These are phyloP conservation scores for Liolophura sinensis DNA, from an alignment of 1,140 invertebrate genomes.

Conservation along the genomic window DNA sequence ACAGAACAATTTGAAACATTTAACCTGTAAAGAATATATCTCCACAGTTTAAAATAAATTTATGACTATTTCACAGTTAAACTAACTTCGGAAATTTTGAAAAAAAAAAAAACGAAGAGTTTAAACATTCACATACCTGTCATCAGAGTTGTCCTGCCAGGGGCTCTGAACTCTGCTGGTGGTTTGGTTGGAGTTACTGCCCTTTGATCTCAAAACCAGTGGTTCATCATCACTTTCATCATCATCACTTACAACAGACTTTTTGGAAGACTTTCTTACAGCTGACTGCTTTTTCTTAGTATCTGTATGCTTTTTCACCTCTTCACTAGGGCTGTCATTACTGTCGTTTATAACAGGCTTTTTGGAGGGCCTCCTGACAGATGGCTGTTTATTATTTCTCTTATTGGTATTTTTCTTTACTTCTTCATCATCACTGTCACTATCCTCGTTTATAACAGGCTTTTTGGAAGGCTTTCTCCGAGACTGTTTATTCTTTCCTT, in stretches of 20 bases:
- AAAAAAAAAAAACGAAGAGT: no score
- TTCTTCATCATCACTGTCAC: conserved; percentile 6
- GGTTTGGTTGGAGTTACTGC: no score
- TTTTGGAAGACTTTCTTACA: neutral
- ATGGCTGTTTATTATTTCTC: neutral
- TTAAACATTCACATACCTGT: neutral
- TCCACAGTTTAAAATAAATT: no score
- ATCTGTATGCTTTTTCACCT: neutral
- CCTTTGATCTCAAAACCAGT: neutral
- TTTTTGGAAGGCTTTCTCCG: neutral
- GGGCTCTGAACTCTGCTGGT: neutral
- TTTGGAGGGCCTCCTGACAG: neutral
- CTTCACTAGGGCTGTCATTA: neutral
- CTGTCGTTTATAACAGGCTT: neutral
- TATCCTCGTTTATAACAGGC: neutral
- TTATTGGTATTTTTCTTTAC: neutral
- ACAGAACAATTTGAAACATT: no score
- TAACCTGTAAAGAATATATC: no score
- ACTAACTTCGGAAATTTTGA: no score
- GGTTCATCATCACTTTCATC: conserved; percentile 1
- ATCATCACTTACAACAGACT: neutral
- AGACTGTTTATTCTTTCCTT: neutral
- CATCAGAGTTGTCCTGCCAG: neutral
- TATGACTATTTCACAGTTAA: no score
- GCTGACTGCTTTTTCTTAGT: neutral